Percentiles rank a stretch among this genome's conserved stretches.
Conservation (phyloP, 64 coral and sea anemone species). For the Astreopora myriophthalma region DNA sequence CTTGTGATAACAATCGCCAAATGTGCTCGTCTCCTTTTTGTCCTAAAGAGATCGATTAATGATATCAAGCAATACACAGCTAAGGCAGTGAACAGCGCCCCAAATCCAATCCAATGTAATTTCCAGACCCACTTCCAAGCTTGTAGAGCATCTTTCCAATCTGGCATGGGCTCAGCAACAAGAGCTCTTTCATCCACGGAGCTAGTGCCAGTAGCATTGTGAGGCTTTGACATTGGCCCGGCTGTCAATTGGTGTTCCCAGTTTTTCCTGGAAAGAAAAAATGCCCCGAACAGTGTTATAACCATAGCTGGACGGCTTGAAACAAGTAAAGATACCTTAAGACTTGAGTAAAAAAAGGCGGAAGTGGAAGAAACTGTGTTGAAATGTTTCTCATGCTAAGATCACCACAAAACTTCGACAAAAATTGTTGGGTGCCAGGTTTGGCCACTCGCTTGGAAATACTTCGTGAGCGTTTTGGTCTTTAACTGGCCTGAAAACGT, state of each 20-base stretch:
- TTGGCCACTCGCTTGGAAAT: no score
- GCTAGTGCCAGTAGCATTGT: not conserved
- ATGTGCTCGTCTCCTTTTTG: constrained; percentile 36
- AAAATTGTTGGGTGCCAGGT: no score
- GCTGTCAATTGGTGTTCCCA: not conserved
- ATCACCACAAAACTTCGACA: no score
- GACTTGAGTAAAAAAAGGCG: no score
- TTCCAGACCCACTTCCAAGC: constrained; percentile 82
- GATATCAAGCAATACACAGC: constrained; percentile 70
- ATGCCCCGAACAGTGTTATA: no score
- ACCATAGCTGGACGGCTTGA: no score
- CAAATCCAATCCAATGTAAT: constrained; percentile 83
- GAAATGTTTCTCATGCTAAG: no score
- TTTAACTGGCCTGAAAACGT: no score
- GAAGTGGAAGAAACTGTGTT: no score
- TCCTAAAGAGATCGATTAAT: not conserved
- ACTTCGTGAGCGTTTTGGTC: no score
- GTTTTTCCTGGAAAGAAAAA: not conserved
- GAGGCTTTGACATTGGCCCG: not conserved
- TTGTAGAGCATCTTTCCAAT: constrained; percentile 65
- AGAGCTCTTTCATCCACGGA: not conserved
- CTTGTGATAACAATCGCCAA: constrained; percentile 46
- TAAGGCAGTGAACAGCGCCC: constrained; percentile 57
- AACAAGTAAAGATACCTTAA: no score
- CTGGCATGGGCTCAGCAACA: constrained; percentile 65